Evolutionary conservation across 2,113 vertebrate species (phyloP).

Genomic region (Diadophis punctatus): DNA sequence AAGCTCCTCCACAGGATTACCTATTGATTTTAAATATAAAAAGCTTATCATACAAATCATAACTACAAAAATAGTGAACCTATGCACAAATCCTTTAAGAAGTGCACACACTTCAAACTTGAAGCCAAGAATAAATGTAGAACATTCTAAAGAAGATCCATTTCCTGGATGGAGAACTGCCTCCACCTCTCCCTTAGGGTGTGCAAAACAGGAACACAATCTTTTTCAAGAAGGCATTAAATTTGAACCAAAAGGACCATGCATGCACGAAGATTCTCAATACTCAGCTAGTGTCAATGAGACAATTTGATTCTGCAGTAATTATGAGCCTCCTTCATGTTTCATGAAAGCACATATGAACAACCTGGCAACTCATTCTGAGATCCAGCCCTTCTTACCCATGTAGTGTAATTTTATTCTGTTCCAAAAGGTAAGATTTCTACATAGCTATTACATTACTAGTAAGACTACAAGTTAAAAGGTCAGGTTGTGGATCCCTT

Average conservation of each 20-base stretch:
- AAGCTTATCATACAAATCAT: conserved; percentile 99
- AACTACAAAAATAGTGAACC: conserved; percentile 92
- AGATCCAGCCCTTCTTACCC: background rate
- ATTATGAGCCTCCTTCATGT: background rate
- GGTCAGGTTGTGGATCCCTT: background rate
- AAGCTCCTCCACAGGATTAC: conserved; percentile 99
- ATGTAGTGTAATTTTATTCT: conserved; percentile 8
- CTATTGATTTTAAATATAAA: conserved; percentile 99
- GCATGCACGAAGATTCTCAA: conserved; percentile 42
- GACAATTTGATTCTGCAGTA: background rate
- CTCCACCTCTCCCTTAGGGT: conserved; percentile 64
- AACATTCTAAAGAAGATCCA: conserved; percentile 85
- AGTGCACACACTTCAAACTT: conserved; percentile 91
- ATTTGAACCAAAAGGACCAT: conserved; percentile 45
- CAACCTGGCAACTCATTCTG: background rate
- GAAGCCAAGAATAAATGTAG: conserved; percentile 79
- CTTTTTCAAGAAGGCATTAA: conserved; percentile 70
- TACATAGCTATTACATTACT: background rate
- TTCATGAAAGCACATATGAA: background rate
- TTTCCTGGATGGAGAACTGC: conserved; percentile 81
- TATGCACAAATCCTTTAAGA: conserved; percentile 98
- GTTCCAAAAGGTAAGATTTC: conserved; percentile 11
- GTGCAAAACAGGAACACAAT: conserved; percentile 70
- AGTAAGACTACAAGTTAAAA: background rate
- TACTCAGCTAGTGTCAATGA: background rate